Evolutionary conservation across 2,888 invertebrate genomes (phyloP), one percentile per base, ranked within the genome.

Genomic region (Pseudolycoriella hygida): DNA sequence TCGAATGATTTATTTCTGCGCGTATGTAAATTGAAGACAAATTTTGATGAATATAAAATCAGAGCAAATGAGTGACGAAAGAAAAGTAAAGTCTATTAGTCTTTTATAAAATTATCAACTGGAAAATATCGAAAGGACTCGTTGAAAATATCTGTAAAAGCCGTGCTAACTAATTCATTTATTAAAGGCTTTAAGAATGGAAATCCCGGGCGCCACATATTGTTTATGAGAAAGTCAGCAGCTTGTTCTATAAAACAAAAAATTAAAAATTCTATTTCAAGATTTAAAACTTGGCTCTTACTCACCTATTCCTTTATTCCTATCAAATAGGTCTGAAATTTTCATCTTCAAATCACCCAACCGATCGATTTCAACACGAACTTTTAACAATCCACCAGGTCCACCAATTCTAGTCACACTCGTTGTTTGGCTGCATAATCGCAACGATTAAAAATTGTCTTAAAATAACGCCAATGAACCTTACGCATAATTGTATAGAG

Each of bases 141-240:
- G 55, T 77, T 82, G 63, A 84, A 83, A 51, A 87, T 85, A 49
- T 84, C 80, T 0, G 86, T 84, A 61, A 87, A 87, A 5, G 82
- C 86, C 1, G 76, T 78, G 58, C 83, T 81, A 49, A 87, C 85
- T 48, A 87, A 67, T 59, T 87, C 86, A 61, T 86, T 84, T 55
- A 87, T 83, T 43, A 86, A 64, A 1, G 85, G 82, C 49, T 77
- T 70, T 44, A 84, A 71, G 37, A 86, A 67, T 2, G 78, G 74
- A 56, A 87, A 80, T 25, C 85, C 85, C 1, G 84, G 77, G 54
- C 81, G 78, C 87, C 87, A 87, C 20, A 80, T 73, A 14, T 73
- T 74, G 61, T 87, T 87, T 57, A 87, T 87, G 34, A 87, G 67
- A 41, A 77, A 71, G 59, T 85, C 85, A 40, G 85, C 64, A 51